Percentiles rank a stretch among this genome's conserved stretches.
Evolutionary conservation across 2,113 vertebrate genomes (phyloP).

Genomic region (Apus apus): DNA sequence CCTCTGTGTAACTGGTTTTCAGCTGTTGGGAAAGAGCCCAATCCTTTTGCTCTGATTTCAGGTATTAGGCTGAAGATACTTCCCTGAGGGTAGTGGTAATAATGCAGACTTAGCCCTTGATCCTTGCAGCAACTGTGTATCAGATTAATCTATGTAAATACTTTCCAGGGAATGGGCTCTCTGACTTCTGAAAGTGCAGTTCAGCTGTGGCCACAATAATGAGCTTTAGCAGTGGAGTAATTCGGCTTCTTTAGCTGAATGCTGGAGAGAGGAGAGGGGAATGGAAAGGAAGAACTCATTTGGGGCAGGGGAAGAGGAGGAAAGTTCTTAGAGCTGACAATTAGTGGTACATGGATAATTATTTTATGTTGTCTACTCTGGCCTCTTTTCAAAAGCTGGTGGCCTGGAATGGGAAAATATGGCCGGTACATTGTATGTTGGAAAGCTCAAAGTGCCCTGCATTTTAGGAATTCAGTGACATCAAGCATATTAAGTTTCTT

Average conservation of each 20-base stretch:
- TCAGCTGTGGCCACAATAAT: not conserved
- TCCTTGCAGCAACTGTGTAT: not conserved
- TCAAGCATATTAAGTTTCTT: not conserved
- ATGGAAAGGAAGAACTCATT: not conserved
- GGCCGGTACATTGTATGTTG: not conserved
- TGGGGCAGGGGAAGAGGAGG: not conserved
- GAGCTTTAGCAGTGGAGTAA: not conserved
- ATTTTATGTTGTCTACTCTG: not conserved
- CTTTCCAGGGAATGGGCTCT: not conserved
- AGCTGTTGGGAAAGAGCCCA: not conserved
- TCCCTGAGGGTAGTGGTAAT: not conserved
- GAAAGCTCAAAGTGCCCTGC: not conserved
- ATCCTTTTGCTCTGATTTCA: not conserved
- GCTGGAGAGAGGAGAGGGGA: not conserved
- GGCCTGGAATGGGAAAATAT: not conserved
- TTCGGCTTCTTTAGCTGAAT: not conserved
- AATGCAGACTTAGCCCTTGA: not conserved
- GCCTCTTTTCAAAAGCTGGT: not conserved
- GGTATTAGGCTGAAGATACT: not conserved
- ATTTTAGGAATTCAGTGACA: not conserved
- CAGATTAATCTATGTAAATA: not conserved
- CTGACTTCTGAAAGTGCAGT: not conserved
- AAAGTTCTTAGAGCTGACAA: not conserved
- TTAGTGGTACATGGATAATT: not conserved
- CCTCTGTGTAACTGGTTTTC: not conserved